Conservation (phyloP, 2,113 vertebrate species). For the Empidonax traillii region DNA sequence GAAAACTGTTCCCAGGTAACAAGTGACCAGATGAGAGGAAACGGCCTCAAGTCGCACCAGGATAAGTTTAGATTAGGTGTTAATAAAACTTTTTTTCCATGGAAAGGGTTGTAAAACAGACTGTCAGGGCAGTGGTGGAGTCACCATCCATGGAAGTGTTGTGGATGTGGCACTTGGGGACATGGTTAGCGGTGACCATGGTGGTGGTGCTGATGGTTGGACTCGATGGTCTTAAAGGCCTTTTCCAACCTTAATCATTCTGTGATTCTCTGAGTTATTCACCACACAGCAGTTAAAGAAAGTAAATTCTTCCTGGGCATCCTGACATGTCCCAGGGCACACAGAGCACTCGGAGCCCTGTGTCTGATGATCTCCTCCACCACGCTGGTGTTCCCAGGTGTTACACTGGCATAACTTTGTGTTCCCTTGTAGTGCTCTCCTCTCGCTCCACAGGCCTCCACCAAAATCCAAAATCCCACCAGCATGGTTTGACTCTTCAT, state of each 20-base stretch:
- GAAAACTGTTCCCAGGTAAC: neutral
- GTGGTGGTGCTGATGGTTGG: neutral
- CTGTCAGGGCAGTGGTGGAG: neutral
- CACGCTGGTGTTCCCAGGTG: rapidly evolving
- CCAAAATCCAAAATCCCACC: neutral
- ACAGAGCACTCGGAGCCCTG: rapidly evolving
- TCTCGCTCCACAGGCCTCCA: neutral
- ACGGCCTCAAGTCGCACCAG: neutral
- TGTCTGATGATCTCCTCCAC: neutral
- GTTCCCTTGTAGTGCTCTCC: neutral
- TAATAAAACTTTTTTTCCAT: neutral
- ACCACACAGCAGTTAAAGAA: neutral
- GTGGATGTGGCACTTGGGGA: neutral
- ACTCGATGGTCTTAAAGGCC: neutral
- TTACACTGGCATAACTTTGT: rapidly evolving
- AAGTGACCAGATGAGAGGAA: rapidly evolving
- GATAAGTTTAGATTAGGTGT: neutral
- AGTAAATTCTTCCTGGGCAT: neutral
- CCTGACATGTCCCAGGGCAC: neutral
- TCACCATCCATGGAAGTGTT: neutral
- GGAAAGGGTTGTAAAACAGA: neutral
- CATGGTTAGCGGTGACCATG: rapidly evolving
- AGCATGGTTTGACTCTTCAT: neutral
- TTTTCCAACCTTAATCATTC: neutral
- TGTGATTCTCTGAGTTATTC: neutral